These are phyloP conservation scores for Tetrapedia diversipes DNA, from an alignment of 2,888 invertebrate genomes.

Conservation along the genomic window DNA sequence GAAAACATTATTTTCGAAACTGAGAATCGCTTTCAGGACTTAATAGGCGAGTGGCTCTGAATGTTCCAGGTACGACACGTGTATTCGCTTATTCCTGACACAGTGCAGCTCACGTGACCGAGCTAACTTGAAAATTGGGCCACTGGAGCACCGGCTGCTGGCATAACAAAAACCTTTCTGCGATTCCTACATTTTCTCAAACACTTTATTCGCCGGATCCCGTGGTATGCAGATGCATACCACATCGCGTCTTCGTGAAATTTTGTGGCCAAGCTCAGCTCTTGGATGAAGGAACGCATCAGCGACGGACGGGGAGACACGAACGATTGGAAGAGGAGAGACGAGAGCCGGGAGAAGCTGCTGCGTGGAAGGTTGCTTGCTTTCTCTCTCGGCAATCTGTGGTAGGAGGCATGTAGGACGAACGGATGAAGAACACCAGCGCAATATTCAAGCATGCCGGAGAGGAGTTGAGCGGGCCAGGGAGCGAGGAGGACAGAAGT, in stretches of 20 bases:
- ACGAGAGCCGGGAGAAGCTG: slow-evolving; percentile 49
- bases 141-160: slow-evolving; percentile 48
- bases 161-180: slow-evolving; percentile 32
- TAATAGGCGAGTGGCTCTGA: neutral
- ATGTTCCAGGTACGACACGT: slow-evolving; percentile 24
- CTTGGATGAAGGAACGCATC: slow-evolving; percentile 2
- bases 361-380: slow-evolving; percentile 74
- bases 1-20: too few relatives aligned
- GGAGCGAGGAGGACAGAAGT: slow-evolving; percentile 6
- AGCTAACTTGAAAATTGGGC: slow-evolving; percentile 57
- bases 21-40: too few relatives aligned
- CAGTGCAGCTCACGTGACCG: slow-evolving; percentile 40
- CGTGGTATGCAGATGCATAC: neutral
- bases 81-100: slow-evolving; percentile 33
- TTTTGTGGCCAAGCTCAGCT: slow-evolving; percentile 7
- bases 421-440: slow-evolving; percentile 77
- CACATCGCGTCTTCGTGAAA: slow-evolving; percentile 14
- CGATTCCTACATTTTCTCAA: neutral
- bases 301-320: slow-evolving; percentile 38
- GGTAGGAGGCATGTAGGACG: slow-evolving; percentile 81
- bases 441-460: slow-evolving; percentile 60
- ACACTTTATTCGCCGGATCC: neutral
- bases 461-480: slow-evolving; percentile 57
- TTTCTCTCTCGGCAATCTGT: slow-evolving; percentile 78
- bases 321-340: slow-evolving; percentile 51